Conservation (phyloP, 2,888 invertebrate genomes). For the Machimus atricapillus region DNA sequence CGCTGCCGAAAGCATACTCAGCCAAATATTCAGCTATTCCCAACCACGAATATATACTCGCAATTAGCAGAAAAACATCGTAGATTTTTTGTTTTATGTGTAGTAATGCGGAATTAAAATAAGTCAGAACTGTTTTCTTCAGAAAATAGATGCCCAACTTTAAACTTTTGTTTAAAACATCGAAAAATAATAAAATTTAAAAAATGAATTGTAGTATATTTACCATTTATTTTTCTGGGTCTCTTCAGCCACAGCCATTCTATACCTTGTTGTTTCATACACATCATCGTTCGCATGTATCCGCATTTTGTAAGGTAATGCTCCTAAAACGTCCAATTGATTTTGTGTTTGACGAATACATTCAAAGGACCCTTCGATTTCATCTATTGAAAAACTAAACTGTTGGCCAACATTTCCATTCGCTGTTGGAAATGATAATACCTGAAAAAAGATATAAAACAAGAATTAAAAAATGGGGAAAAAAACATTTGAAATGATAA, state of each 20-base stretch:
- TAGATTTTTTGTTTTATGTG: no score
- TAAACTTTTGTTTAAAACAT: background rate
- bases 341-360: constrained; percentile 78
- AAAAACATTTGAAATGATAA: background rate
- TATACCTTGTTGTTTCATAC: constrained; percentile 89
- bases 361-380: constrained; percentile 89
- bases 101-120: background rate
- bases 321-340: constrained; percentile 82
- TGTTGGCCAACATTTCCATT: constrained; percentile 56
- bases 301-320: constrained; percentile 86
- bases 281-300: constrained; percentile 96
- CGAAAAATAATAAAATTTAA: background rate
- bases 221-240: constrained; percentile 93
- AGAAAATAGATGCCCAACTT: background rate
- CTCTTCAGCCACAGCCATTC: constrained; percentile 91
- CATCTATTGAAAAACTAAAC: constrained; percentile 66
- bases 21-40: no score
- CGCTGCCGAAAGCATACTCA: no score
- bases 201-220: background rate
- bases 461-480: constrained; percentile 12
- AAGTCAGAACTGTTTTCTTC: background rate
- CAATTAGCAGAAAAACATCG: no score
- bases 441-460: constrained; percentile 64
- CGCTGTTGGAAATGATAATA: constrained; percentile 77
- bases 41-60: no score